These are phyloP conservation scores for Oxytorus armatus DNA, from an alignment of 2,888 invertebrate species.

Conservation along the genomic window DNA sequence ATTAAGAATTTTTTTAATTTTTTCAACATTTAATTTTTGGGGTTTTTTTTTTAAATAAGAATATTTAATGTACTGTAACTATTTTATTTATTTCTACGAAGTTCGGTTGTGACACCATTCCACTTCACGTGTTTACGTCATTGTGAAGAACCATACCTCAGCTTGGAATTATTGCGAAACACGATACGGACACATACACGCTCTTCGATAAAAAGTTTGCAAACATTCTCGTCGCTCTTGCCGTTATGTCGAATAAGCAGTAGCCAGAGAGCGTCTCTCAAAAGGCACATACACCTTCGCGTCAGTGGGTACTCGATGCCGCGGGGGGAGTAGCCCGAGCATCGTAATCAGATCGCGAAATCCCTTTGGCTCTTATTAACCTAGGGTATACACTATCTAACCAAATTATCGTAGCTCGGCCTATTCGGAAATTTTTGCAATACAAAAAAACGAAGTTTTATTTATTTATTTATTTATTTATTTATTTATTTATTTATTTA, in stretches of 20 bases:
- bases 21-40: neutral
- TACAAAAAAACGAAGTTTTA: too few species aligned
- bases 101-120: too few species aligned
- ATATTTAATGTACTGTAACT: too few species aligned
- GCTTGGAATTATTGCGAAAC: constrained; percentile 48
- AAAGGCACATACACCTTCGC: constrained; percentile 16
- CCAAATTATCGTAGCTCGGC: too few species aligned
- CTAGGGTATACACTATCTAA: too few species aligned
- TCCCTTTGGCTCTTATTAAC: constrained; percentile 60
- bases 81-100: too few species aligned
- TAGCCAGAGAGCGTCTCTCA: constrained; percentile 23
- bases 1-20: neutral
- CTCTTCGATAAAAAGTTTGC: neutral
- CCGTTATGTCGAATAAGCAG: neutral
- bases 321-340: constrained; percentile 34
- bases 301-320: neutral
- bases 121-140: constrained; percentile 24
- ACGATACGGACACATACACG: constrained; percentile 17
- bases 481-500: too few species aligned
- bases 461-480: too few species aligned
- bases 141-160: constrained; percentile 16
- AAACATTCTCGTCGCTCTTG: neutral
- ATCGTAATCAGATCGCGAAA: constrained; percentile 61
- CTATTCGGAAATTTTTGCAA: too few species aligned
- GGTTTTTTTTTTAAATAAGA: neutral